These are phyloP conservation scores for Arctia plantaginis DNA, from an alignment of 2,888 invertebrate genomes.

Conservation along the genomic window DNA sequence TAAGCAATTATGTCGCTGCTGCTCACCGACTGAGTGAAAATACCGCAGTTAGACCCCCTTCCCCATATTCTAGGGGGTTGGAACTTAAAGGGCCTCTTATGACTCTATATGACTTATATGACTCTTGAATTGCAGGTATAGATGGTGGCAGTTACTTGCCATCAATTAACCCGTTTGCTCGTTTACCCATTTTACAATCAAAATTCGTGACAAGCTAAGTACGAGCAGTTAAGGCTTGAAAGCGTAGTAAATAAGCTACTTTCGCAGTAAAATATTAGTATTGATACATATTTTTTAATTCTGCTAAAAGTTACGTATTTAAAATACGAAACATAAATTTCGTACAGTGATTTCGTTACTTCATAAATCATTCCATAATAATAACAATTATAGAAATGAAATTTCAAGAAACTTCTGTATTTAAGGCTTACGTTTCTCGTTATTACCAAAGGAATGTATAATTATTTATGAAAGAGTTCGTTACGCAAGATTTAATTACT, in stretches of 20 bases:
- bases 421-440: conserved; percentile 21
- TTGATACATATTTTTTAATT: not conserved
- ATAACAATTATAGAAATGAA: conserved; percentile 12
- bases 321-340: not conserved
- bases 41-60: too few relatives aligned
- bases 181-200: too few relatives aligned
- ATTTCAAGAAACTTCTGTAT: not conserved
- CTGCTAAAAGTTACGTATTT: not conserved
- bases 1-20: too few relatives aligned
- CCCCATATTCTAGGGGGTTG: too few relatives aligned
- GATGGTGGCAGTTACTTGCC: too few relatives aligned
- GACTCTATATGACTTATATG: too few relatives aligned
- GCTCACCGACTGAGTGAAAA: too few relatives aligned
- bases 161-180: too few relatives aligned
- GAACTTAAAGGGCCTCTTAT: too few relatives aligned
- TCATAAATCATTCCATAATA: conserved; percentile 7
- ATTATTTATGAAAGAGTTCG: conserved; percentile 55
- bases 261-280: not conserved
- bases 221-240: too few relatives aligned
- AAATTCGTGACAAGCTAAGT: too few relatives aligned
- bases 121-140: too few relatives aligned
- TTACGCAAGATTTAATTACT: conserved; percentile 57
- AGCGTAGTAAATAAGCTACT: not conserved
- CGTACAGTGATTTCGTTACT: not conserved
- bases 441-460: conserved; percentile 43